Evolutionary conservation across 2,888 invertebrate genomes (phyloP), one percentile per base, ranked within the genome.

Genomic region (Limulus polyphemus): DNA sequence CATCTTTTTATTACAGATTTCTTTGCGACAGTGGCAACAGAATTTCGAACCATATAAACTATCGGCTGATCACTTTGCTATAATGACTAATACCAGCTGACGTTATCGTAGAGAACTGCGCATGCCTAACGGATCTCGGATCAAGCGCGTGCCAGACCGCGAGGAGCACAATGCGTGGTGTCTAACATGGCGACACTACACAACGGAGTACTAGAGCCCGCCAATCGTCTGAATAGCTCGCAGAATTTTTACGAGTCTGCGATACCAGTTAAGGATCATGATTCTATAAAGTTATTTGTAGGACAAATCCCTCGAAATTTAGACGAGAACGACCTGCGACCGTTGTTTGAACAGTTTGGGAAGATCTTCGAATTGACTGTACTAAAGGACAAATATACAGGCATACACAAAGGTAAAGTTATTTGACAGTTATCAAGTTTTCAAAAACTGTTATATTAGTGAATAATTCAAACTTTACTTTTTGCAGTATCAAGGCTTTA

Each of bases 361-460:
- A 88, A 88, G 77, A 92, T 93, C 75, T 91, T 90, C 78, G 93
- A 94, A 81, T 86, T 94, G 74, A 90, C 91, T 67, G 88, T 94
- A 64, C 84, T 94, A 71, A 92, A 91, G 81, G 93, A 94, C 78
- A 90, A 92, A 76, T 88, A 89, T 81, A 93, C 92, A 63, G 93
- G 93, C 69, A 88, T 92, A 85, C 93, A 93, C 78, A 93, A 93
- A 85, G 92, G 91, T 88, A 75, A 76, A 81, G 32, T 54, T 54
- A 32, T 32, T 32, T 32, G 5, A 32, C 32, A 32, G 32, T 32
- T 32, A 32, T 32, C 32, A 32, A 32, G 32, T 32, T 32, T 32
- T 32, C 1, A 32, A 32, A 5, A 32, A 32, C 32, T 32, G 1
- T 32, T 32, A 32, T 32, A 32, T 7, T 32, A 32, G 7, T 7